Conservation (phyloP, 2,113 vertebrate genomes). For the Pollachius pollachius region DNA sequence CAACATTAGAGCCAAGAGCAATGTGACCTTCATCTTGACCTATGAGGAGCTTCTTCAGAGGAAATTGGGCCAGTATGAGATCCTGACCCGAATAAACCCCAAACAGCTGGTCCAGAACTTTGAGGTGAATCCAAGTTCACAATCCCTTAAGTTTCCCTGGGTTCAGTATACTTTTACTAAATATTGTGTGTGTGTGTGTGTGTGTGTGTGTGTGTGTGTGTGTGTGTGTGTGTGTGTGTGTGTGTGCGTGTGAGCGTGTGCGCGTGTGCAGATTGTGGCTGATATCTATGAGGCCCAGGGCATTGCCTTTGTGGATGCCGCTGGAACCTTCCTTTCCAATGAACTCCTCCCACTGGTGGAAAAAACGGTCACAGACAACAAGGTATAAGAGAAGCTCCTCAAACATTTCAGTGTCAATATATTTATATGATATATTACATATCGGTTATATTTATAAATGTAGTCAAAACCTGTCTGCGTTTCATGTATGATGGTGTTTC, state of each 20-base stretch:
- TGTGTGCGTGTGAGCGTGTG: constrained; percentile 11
- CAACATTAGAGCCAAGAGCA: constrained; percentile 79
- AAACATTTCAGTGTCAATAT: too few relatives aligned
- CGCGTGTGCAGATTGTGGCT: constrained; percentile 78
- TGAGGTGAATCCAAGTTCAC: constrained; percentile 28
- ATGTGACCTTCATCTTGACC: constrained; percentile 81
- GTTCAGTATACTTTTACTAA: not conserved
- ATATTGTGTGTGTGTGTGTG: not conserved
- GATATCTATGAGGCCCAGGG: constrained; percentile 90
- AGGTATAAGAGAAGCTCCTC: constrained; percentile 63
- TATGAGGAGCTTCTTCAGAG: constrained; percentile 91
- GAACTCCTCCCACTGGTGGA: constrained; percentile 81
- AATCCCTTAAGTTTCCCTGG: not conserved
- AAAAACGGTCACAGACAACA: constrained; percentile 83
- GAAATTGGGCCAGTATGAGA: constrained; percentile 81
- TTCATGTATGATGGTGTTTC: too few relatives aligned
- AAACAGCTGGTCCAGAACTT: constrained; percentile 81
- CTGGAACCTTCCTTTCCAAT: constrained; percentile 83
- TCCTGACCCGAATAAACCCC: constrained; percentile 86
- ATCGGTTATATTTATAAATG: not conserved
- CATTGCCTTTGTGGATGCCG: constrained; percentile 78
- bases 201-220: not conserved
- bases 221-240: constrained; percentile 9
- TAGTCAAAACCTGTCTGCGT: not conserved
- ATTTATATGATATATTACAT: too few relatives aligned